Base-by-base conservation (phyloP, 1,140 invertebrate genomes). In the Drosophila navojoa region DNA sequence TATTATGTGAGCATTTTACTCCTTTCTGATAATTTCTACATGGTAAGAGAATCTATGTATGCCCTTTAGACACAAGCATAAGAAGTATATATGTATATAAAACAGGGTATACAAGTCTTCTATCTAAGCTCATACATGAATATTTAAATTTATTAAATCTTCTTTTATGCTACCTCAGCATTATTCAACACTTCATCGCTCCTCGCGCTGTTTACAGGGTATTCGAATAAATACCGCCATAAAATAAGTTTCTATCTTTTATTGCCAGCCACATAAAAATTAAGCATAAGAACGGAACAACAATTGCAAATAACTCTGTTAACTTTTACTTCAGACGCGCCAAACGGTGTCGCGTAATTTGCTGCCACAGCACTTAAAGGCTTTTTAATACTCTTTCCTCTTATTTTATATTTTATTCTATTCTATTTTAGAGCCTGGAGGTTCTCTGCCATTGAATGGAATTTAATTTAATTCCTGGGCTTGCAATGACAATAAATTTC, bases 241-340 rank as follows among this genome's bases (percentile, higher is more conserved):
- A 89, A 89, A 89, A 89, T 89, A 89, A 89, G 85, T 89, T 89
- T 87, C 73, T 89, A 84, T 89, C 79, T 84, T 89, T 89, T 89
- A 90, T 90, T 82, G 85, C 84, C 70, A 71, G 61, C 69, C 60
- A 68, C 60, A 81, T 73, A 72, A 63, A 79, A 84, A 82, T 82
- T 84, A 84, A 82, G 79, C 81, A 79, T 66, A 67, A 50, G 53
- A 55, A 75, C 29, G 45, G 35, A 59, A 85, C 62, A 70, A 50
- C 66, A 76, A 76, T 71, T 70, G 71, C 67, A 89, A 87, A 87
- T 89, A 89, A 87, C 79, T 89, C 79, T 67, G 70, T 84, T 84
- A 84, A 79, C 80, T 84, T 84, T 84, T 82, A 76, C 74, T 76
- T 57, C 50, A 50, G 55, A 71, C 60, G 15, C 42, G 47, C n/a